Conservation (phyloP, 2,888 invertebrate genomes). For the Nudaria mundana region DNA sequence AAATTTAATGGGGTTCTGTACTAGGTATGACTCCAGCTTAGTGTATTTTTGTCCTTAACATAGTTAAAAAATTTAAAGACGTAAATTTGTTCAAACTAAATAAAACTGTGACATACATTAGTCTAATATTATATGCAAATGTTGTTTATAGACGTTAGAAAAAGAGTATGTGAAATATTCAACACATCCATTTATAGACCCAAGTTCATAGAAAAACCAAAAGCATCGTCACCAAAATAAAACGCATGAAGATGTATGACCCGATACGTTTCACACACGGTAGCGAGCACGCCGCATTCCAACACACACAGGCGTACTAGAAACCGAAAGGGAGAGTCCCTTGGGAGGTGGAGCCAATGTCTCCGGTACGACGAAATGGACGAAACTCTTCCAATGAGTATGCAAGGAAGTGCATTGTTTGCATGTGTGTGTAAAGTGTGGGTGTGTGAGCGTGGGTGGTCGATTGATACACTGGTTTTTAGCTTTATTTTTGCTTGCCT, state of each 20-base stretch:
- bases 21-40: no score
- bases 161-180: slow-evolving; percentile 16
- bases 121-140: slow-evolving; percentile 8
- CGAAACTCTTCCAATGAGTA: slow-evolving; percentile 70
- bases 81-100: background rate
- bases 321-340: slow-evolving; percentile 77
- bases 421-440: slow-evolving; percentile 34
- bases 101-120: no score
- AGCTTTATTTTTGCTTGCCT: slow-evolving; percentile 28
- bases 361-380: slow-evolving; percentile 70
- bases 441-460: slow-evolving; percentile 45
- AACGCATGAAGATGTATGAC: slow-evolving; percentile 44
- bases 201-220: slow-evolving; percentile 56
- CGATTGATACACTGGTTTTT: slow-evolving; percentile 44
- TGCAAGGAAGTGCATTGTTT: slow-evolving; percentile 74
- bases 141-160: slow-evolving; percentile 1
- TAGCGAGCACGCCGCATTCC: slow-evolving; percentile 35
- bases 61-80: background rate
- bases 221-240: slow-evolving; percentile 49
- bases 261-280: slow-evolving; percentile 46
- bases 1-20: no score
- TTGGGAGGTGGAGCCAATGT: slow-evolving; percentile 77
- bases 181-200: slow-evolving; percentile 29
- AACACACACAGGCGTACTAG: slow-evolving; percentile 40
- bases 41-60: background rate